A percentile compares a stretch with the other conserved stretches of the same genome.
These are phyloP conservation scores for Gulo gulo DNA, from an alignment of 2,113 vertebrate species.

Conservation along the genomic window DNA sequence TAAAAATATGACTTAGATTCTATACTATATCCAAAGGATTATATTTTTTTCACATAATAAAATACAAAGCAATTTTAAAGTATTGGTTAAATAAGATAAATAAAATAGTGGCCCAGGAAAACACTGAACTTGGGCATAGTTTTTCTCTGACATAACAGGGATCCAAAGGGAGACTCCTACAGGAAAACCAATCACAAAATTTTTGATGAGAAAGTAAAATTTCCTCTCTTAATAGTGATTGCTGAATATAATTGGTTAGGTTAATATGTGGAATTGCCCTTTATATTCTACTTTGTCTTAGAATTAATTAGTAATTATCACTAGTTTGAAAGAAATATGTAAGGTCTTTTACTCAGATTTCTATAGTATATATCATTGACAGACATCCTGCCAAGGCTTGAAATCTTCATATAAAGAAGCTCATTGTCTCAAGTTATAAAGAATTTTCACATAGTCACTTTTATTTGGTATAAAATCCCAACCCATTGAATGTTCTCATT, in stretches of 20 bases:
- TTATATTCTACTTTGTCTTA: neutral
- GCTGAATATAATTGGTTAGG: neutral
- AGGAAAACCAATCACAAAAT: neutral
- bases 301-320: neutral
- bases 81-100: neutral
- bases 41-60: neutral
- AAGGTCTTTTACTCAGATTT: neutral
- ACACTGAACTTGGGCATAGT: neutral
- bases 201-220: neutral
- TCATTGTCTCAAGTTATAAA: neutral
- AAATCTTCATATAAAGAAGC: neutral
- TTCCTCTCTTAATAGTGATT: neutral
- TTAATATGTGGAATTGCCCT: neutral
- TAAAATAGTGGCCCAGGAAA: neutral
- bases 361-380: neutral
- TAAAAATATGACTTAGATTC: neutral
- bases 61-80: neutral
- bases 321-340: neutral
- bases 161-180: neutral
- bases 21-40: neutral
- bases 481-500: neutral
- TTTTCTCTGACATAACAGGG: neutral
- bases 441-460: neutral
- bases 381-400: rapidly evolving
- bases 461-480: neutral